Conservation (phyloP, 2,797 vertebrate species). For the Siniperca obscura region DNA sequence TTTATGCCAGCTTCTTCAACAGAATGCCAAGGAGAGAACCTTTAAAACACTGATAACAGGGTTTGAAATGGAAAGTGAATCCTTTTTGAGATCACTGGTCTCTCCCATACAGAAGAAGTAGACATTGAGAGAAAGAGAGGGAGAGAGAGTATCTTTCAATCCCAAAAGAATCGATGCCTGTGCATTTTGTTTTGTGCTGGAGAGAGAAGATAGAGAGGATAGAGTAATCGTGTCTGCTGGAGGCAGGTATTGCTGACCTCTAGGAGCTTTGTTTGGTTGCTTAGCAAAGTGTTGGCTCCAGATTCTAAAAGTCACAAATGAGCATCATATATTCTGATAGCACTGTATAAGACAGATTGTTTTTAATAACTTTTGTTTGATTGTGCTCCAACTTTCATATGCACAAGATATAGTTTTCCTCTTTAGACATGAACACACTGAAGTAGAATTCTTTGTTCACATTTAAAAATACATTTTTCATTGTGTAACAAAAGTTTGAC, state of each 20-base stretch:
- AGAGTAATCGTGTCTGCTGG: constrained; percentile 33
- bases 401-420: neutral
- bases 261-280: constrained; percentile 49
- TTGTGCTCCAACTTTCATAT: neutral
- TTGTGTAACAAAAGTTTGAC: neutral
- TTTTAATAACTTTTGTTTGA: constrained; percentile 44
- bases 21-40: constrained; percentile 29
- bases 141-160: constrained; percentile 20
- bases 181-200: constrained; percentile 3
- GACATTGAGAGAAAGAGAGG: neutral
- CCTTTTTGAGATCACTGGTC: constrained; percentile 22
- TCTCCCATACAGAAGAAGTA: constrained; percentile 6
- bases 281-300: constrained; percentile 34
- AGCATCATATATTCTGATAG: constrained; percentile 43
- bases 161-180: neutral
- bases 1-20: constrained; percentile 71
- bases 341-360: constrained; percentile 22
- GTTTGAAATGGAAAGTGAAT: constrained; percentile 47
- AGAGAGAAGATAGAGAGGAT: constrained; percentile 4
- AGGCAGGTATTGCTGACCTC: constrained; percentile 33
- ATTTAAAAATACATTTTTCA: neutral
- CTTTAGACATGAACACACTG: neutral
- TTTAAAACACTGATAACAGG: constrained; percentile 59
- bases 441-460: neutral
- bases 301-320: constrained; percentile 19